Evolutionary conservation across 2,797 vertebrate species (phyloP), one percentile per base, ranked within the genome.

Genomic region (Notamacropus eugenii): DNA sequence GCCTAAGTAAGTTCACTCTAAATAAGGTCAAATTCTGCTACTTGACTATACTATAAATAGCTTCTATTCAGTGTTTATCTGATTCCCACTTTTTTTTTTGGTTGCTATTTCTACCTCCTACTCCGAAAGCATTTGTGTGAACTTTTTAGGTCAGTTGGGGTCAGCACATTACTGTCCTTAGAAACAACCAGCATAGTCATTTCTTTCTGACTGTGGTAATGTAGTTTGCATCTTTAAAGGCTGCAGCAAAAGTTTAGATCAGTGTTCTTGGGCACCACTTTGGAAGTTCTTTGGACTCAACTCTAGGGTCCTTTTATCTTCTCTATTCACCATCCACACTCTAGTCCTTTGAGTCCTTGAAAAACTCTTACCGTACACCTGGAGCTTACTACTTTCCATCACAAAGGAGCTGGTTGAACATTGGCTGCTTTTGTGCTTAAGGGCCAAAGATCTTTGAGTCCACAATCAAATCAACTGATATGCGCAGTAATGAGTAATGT

Each of bases 91-190:
- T 67, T 62, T 22, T 55, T 62, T 22, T 55, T 56, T 19, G 6
- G 54, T 92, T 87, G 14, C 31, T 90, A 14, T 67, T 92, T 54
- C 52, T 40, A 90, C 29, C 14, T 56, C 52, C 19, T 24, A 11
- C 0, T 8, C 10, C 31, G 52, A 96, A 52, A 54, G 34, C 95
- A 94, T 94, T 90, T 95, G 67, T 96, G 93, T 87, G 93, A 96
- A 93, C 40, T 90, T 97, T 92, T 62, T 54, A 93, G 93, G 90
- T 93, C 93, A 91, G 56, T 96, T 92, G 91, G 92, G 90, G 90
- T 67, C 62, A 96, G 54, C 55, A 95, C 62, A 95, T 97, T 96
- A 97, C 54, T 74, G 92, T 31, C 74, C n/a, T 87, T 90, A 91
- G 54, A 94, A 96, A 96, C 55, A 97, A 31, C 31, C 90, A 92